phyloP scores from a whole-genome alignment of 2,888 invertebrate genomes.

The Drosophila borborema region DNA sequence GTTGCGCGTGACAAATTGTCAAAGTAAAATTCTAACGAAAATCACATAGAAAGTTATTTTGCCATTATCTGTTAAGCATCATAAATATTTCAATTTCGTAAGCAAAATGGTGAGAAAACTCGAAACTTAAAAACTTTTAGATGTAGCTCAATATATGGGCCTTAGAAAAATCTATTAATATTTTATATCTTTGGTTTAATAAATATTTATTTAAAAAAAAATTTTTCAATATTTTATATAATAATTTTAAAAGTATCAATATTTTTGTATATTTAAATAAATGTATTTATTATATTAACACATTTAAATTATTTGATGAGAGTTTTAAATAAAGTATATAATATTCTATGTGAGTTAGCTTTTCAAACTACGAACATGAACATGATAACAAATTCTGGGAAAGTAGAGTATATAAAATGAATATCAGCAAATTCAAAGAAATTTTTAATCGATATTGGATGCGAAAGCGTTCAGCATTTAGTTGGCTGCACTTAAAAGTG shows the following conservation, averaged over 20 bases:
- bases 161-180: neutral
- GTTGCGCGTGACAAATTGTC: slow-evolving; percentile 28
- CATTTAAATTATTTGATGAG: neutral
- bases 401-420: neutral
- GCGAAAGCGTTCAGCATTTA: neutral
- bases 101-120: neutral
- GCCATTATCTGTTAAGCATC: slow-evolving; percentile 31
- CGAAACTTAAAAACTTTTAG: neutral
- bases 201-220: neutral
- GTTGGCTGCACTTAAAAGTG: neutral
- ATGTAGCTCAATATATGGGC: neutral
- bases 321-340: too few relatives aligned
- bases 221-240: too few relatives aligned
- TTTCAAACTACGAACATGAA: too few relatives aligned
- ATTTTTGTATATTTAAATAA: neutral
- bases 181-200: neutral
- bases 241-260: too few relatives aligned
- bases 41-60: slow-evolving; percentile 13
- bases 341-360: too few relatives aligned
- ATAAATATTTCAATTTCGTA: slow-evolving; percentile 15
- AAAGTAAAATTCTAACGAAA: slow-evolving; percentile 27
- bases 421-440: neutral
- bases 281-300: neutral
- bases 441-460: neutral
- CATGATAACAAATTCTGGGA: too few relatives aligned